Percentiles rank a stretch among this genome's conserved stretches.
Conservation (phyloP, 2,797 vertebrate genomes). For the Limnodromus scolopaceus region DNA sequence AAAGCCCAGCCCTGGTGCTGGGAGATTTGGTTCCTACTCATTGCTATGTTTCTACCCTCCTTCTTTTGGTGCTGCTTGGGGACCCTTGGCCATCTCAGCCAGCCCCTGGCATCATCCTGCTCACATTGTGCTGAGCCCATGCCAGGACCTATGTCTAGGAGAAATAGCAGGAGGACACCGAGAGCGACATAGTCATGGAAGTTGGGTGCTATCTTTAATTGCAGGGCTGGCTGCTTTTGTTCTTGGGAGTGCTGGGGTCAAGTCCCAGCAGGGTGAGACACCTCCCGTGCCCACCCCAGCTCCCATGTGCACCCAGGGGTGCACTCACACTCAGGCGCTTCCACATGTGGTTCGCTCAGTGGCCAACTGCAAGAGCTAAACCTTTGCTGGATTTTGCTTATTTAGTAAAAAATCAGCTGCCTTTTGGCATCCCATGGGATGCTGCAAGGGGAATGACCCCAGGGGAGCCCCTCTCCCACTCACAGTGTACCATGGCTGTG, state of each 20-base stretch:
- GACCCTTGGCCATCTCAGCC: not conserved
- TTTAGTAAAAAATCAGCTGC: not conserved
- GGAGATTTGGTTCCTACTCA: not conserved
- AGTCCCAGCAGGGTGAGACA: not conserved
- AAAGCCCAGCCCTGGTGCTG: not conserved
- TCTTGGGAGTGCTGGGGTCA: not conserved
- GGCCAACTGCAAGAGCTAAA: not conserved
- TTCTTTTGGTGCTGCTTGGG: not conserved
- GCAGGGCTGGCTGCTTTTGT: not conserved
- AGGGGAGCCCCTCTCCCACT: not conserved
- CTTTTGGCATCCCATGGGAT: not conserved
- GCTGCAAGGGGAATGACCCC: not conserved
- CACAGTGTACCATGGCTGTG: accelerated
- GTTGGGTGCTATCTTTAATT: not conserved
- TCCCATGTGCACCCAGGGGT: not conserved
- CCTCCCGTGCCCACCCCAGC: not conserved
- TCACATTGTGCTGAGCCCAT: accelerated
- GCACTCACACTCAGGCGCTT: not conserved
- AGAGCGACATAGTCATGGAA: not conserved
- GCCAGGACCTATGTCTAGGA: not conserved
- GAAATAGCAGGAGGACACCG: not conserved
- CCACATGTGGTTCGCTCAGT: accelerated
- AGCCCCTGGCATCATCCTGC: not conserved
- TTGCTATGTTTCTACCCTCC: not conserved
- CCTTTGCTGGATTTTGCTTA: not conserved